Evolutionary conservation across 2,113 vertebrate species (phyloP), one percentile per base, ranked within the genome.

Genomic region (Mastomys natalensis): DNA sequence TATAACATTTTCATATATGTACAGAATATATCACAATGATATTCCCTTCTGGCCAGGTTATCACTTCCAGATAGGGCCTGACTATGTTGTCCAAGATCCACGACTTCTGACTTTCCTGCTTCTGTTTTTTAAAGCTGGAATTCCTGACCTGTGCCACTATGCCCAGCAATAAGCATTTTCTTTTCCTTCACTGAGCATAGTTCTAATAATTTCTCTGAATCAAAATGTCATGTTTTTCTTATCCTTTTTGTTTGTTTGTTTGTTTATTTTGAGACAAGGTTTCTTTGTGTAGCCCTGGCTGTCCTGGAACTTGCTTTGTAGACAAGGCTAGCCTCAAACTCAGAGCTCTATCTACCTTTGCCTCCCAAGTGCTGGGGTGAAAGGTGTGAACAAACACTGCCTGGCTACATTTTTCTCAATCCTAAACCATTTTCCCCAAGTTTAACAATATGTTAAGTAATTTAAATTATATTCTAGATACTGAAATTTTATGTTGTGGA

Each of bases 201-300:
- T 89, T 94, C 26, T 91, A 76, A 60, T 40, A 89, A 58, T 91
- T 96, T 45, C 60, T 91, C 22, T 72, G 87, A 94, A 53, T 72
- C 11, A 86, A 81, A 87, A 58, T 76, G 90, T 92, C 66, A 37
- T 37, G 53, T 55, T 73, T 55, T 92, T 81, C 40, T 72, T 90
- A 87, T 76, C 11, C 40, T 76, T 15, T 77, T 48, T 13, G 15
- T 48, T 77, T 48, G 24, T 77, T 74, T 74, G 15, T 37, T 72
- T 21, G 8, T 13, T 73, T n/a, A 19, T 40, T 73, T 43, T 43
- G n/a, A 74, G 21, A 24, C 9, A 74, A 19, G n/a, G n/a, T 74
- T 74, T 74, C n/a, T 74, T 40, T 43, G n/a, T 74, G 72, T 74
- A 74, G 21, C 72, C n/a, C 21, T 43, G n/a, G n/a, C 9, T 74